Percentiles rank a stretch among this genome's conserved stretches.
These are phyloP conservation scores for Silurus lanzhouensis DNA, from an alignment of 2,797 vertebrate genomes.

Conservation along the genomic window DNA sequence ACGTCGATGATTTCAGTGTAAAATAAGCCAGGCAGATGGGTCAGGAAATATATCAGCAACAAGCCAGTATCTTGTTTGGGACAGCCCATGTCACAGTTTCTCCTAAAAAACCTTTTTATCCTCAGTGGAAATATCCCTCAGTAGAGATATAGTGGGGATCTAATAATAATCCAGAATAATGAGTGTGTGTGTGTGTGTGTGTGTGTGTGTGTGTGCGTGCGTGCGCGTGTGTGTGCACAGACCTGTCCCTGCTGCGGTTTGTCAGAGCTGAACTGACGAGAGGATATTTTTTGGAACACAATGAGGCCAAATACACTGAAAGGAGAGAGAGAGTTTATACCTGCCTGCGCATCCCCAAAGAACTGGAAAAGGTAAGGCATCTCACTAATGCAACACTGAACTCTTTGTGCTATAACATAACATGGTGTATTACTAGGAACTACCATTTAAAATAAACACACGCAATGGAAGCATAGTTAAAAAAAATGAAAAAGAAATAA, in stretches of 20 bases:
- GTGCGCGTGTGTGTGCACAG: slow-evolving; percentile 64
- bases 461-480: not conserved
- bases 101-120: not conserved
- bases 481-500: not conserved
- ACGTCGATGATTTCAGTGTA: not conserved
- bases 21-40: not conserved
- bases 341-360: slow-evolving; percentile 95
- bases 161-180: slow-evolving; percentile 38
- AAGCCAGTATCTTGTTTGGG: not conserved
- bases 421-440: not conserved
- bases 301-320: slow-evolving; percentile 97
- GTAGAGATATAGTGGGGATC: not conserved
- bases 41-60: not conserved
- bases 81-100: not conserved
- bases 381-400: not conserved
- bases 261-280: slow-evolving; percentile 94
- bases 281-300: slow-evolving; percentile 98
- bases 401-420: not conserved
- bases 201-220: slow-evolving; percentile 23
- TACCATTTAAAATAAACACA: not conserved
- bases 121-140: not conserved
- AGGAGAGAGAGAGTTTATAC: slow-evolving; percentile 96
- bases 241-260: slow-evolving; percentile 91
- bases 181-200: slow-evolving; percentile 27
- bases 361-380: slow-evolving; percentile 90